Base-by-base conservation (phyloP, 2,113 vertebrate species). In the Puffinus mauretanicus region DNA sequence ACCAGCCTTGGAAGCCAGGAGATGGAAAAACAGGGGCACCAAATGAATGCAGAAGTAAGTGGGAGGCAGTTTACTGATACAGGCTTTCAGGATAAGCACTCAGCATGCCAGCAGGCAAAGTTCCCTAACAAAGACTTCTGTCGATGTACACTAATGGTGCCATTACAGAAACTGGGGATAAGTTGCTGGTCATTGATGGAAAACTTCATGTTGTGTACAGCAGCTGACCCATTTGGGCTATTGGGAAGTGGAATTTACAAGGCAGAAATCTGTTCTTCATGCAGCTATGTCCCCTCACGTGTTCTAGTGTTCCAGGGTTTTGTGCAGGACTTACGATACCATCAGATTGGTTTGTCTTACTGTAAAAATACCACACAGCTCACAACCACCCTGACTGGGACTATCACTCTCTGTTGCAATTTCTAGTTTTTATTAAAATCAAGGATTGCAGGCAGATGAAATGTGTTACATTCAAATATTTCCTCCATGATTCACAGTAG, bases 1-100 rank as follows among this genome's bases (percentile, higher is more conserved):
- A 99, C 83, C 98, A 96, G 49, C 98, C 98, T 49, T 99, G 99
- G 99, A 98, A 98, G 78, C 98, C 99, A 7, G 99, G 98, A 94
- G 98, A 99, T 65, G 98, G 99, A 75, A 99, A 98, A 98, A 98
- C 98, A 11, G 98, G 98, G 38, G 98, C 97, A 38, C 97, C 98
- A 16, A 98, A 99, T 75, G 96, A 98, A n/a, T 99, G 99, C 96
- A 98, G 97, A 98, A 99, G 99, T 99, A 97, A 98, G 99, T 97
- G 79, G 25, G 57, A 61, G 57, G 30, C 51, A 42, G 26, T 65
- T 78, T 17, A 54, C 26, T 34, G 47, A 78, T 18, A 34, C 64
- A 58, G 54, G 58, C 25, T 71, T 64, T 83, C 69, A 40, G 61
- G 70, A 38, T 18, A 38, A 93, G 44, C 26, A 9, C 66, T 69